Conservation (phyloP, 2,113 vertebrate species). For the Pseudopodoces humilis region DNA sequence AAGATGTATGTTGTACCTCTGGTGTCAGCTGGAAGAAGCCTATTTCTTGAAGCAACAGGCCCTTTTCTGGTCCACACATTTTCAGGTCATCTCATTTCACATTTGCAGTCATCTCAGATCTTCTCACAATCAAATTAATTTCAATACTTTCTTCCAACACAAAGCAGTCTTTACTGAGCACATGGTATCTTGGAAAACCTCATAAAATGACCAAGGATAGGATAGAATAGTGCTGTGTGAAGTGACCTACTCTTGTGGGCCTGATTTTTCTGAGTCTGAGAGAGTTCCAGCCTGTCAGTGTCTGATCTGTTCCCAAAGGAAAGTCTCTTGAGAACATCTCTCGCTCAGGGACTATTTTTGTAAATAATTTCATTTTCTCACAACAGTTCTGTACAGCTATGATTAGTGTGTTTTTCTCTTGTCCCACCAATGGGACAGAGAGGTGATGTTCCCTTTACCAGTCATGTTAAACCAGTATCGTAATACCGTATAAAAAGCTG, state of each 20-base stretch:
- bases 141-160: not conserved
- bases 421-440: too few relatives aligned
- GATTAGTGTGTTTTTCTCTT: too few relatives aligned
- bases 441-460: too few relatives aligned
- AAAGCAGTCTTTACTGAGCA: not conserved
- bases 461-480: too few relatives aligned
- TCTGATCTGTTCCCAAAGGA: too few relatives aligned
- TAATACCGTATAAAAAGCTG: too few relatives aligned
- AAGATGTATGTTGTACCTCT: not conserved
- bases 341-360: too few relatives aligned
- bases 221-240: not conserved
- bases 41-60: not conserved
- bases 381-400: too few relatives aligned
- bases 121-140: not conserved
- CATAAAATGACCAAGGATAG: not conserved
- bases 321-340: too few relatives aligned
- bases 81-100: not conserved
- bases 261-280: too few relatives aligned
- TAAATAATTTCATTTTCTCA: too few relatives aligned
- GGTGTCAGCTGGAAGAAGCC: not conserved
- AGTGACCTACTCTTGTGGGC: not conserved
- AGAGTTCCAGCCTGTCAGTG: too few relatives aligned
- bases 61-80: not conserved
- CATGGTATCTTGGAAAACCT: not conserved
- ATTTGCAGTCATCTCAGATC: not conserved